A percentile compares a stretch with the other conserved stretches of the same genome.
Conservation (phyloP, 2,888 invertebrate genomes). For the Anodontia alba region DNA sequence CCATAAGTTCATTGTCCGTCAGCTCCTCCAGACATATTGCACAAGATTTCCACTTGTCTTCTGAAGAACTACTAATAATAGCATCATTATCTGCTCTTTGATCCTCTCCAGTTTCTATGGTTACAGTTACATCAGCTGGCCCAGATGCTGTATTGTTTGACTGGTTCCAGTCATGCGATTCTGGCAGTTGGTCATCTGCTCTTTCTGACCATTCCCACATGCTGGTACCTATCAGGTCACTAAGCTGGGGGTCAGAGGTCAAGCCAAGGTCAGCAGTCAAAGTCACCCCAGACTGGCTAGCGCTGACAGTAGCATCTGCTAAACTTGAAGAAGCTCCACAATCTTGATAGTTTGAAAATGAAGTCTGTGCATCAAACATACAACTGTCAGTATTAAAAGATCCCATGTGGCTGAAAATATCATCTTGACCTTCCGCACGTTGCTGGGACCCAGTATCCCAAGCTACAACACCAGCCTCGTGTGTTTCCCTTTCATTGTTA, state of each 20-base stretch:
- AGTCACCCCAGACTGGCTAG: neutral
- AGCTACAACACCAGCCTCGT: neutral
- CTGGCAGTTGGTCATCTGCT: neutral
- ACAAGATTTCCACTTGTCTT: constrained; percentile 85
- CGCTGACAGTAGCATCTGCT: neutral
- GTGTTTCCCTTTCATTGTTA: neutral
- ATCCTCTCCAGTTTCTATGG: constrained; percentile 7
- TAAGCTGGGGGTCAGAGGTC: constrained; percentile 2
- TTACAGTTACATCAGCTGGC: neutral
- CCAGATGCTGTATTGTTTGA: neutral
- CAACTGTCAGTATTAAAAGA: constrained; percentile 39
- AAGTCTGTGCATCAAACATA: constrained; percentile 7
- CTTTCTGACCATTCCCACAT: constrained; percentile 63
- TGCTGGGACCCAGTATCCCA: constrained; percentile 8
- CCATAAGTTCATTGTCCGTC: constrained; percentile 86
- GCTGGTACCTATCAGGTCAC: constrained; percentile 59
- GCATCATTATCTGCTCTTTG: neutral
- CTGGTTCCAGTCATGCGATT: neutral
- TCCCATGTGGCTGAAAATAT: constrained; percentile 63
- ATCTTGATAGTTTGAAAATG: neutral
- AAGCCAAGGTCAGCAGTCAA: constrained; percentile 1
- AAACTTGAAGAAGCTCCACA: neutral
- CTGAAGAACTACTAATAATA: constrained; percentile 45
- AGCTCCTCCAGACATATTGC: constrained; percentile 88
- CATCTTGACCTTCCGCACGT: constrained; percentile 20